Conservation (phyloP, 1,140 invertebrate genomes). For the Danaus melanippus region DNA sequence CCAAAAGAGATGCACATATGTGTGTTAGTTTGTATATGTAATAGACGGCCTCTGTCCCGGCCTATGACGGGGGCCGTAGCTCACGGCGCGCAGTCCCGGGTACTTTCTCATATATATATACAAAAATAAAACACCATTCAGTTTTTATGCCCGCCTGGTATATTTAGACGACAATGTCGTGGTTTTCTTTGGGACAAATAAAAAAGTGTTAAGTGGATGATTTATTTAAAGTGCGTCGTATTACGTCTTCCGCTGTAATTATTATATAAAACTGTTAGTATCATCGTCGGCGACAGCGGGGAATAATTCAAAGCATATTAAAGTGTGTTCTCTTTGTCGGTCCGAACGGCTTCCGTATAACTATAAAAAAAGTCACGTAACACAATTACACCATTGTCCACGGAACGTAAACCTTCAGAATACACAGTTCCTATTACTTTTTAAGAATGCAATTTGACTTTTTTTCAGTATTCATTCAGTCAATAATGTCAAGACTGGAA, state of each 20-base stretch:
- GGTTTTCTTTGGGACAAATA: conserved; percentile 36
- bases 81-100: conserved; percentile 39
- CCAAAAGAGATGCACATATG: conserved; percentile 32
- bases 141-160: conserved; percentile 62
- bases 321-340: conserved; percentile 31
- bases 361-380: conserved; percentile 18
- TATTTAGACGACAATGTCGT: conserved; percentile 64
- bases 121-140: conserved; percentile 54
- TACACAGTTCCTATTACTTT: too few species aligned
- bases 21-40: conserved; percentile 42
- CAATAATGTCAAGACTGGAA: too few species aligned
- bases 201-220: conserved; percentile 70
- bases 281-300: conserved; percentile 30
- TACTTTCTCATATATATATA: conserved; percentile 59
- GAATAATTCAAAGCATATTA: conserved; percentile 49
- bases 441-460: too few species aligned
- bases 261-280: conserved; percentile 40
- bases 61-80: conserved; percentile 48
- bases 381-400: conserved; percentile 10
- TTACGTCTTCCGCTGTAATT: conserved; percentile 61
- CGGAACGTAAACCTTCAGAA: too few species aligned
- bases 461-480: too few species aligned
- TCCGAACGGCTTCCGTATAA: conserved; percentile 6
- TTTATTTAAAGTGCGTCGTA: conserved; percentile 60
- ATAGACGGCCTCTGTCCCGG: conserved; percentile 46